Conservation (phyloP, 1,140 invertebrate species). For the Mercenaria mercenaria region DNA sequence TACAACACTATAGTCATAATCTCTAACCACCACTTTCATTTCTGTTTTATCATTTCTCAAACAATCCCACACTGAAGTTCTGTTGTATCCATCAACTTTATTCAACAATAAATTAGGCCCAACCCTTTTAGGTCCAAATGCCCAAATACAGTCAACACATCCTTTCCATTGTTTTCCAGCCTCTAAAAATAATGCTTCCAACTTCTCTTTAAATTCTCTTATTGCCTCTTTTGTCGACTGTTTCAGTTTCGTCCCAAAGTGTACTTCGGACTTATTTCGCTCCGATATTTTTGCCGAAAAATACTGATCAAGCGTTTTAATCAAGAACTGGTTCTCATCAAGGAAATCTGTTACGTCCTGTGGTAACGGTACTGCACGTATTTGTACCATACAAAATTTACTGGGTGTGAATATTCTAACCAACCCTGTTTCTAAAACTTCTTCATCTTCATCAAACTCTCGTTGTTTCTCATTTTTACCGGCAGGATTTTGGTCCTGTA, state of each 20-base stretch:
- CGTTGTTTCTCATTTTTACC: conserved; percentile 72
- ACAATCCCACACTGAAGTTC: conserved; percentile 85
- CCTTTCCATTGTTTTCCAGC: conserved; percentile 88
- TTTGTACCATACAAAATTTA: conserved; percentile 91
- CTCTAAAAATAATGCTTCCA: conserved; percentile 89
- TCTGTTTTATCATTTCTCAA: conserved; percentile 63
- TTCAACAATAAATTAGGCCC: conserved; percentile 96
- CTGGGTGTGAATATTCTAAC: conserved; percentile 91
- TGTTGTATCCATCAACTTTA: conserved; percentile 86
- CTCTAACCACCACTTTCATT: conserved; percentile 74
- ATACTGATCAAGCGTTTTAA: conserved; percentile 88
- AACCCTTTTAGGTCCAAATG: conserved; percentile 95
- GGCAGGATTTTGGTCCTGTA: conserved; percentile 88
- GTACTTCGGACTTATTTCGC: conserved; percentile 46
- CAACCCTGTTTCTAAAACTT: conserved; percentile 81
- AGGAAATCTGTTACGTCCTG: conserved; percentile 91
- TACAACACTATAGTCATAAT: conserved; percentile 89
- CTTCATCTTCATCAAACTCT: conserved; percentile 81
- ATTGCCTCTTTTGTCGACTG: conserved; percentile 86
- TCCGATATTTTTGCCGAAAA: conserved; percentile 61
- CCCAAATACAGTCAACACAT: conserved; percentile 93
- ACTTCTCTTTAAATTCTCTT: conserved; percentile 89
- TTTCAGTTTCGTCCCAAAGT: conserved; percentile 66
- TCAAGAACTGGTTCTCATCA: conserved; percentile 88
- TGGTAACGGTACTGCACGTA: conserved; percentile 93